Percentiles rank a stretch among this genome's conserved stretches.
These are phyloP conservation scores for Hoplostethus atlanticus DNA, from an alignment of 2,797 vertebrate genomes.

Conservation along the genomic window DNA sequence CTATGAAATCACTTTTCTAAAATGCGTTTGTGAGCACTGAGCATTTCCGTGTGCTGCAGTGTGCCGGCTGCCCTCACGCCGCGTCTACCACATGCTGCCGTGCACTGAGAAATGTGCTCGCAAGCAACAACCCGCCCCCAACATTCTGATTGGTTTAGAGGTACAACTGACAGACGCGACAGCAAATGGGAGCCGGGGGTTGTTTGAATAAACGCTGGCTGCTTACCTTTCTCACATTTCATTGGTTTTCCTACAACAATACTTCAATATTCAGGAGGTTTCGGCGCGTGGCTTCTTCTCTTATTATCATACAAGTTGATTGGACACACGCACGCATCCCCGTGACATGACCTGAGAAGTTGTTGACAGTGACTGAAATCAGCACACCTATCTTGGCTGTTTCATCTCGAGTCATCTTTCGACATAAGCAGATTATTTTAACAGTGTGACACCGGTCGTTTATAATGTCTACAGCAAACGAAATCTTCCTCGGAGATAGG, in stretches of 20 bases:
- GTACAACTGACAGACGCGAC: conserved; percentile 24
- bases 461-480: conserved; percentile 70
- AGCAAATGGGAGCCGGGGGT: not conserved
- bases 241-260: conserved; percentile 19
- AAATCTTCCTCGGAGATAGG: conserved; percentile 70
- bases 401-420: not conserved
- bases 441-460: not conserved
- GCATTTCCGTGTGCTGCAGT: not conserved
- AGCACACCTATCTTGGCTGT: not conserved
- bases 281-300: conserved; percentile 16
- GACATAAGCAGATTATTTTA: not conserved
- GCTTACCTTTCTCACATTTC: not conserved
- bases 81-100: conserved; percentile 54
- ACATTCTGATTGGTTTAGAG: conserved; percentile 27
- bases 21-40: not conserved
- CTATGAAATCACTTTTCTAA: not conserved
- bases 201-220: not conserved
- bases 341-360: conserved; percentile 67
- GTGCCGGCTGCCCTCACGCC: not conserved
- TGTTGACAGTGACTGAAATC: conserved; percentile 50
- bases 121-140: not conserved
- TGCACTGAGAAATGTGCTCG: conserved; percentile 48
- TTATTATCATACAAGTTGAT: conserved; percentile 10
- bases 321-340: conserved; percentile 48
- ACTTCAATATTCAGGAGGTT: not conserved